Percentiles rank a stretch among this genome's conserved stretches.
Conservation (phyloP, 2,113 vertebrate species). For the Sorex fumeus region DNA sequence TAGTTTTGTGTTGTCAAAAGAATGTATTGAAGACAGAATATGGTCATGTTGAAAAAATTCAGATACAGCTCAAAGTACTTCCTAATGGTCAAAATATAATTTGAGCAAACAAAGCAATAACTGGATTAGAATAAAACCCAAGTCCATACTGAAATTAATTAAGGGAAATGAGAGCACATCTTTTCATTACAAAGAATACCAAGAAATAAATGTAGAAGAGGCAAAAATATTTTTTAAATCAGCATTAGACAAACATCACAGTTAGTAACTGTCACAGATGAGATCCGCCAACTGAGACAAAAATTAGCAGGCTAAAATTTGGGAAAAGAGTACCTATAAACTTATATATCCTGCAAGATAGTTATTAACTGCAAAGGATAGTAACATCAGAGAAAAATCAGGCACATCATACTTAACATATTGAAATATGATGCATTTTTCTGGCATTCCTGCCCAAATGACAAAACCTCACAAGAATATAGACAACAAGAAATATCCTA, state of each 20-base stretch:
- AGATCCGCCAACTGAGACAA: not conserved
- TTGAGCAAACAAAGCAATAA: not conserved
- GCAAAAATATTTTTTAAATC: not conserved
- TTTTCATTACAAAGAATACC: not conserved
- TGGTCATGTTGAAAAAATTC: not conserved
- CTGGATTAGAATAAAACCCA: not conserved
- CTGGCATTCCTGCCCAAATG: not conserved
- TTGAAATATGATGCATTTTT: not conserved
- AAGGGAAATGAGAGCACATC: not conserved
- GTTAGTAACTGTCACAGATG: not conserved
- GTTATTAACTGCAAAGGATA: not conserved
- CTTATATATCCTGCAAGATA: not conserved
- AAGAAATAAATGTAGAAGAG: slow-evolving; percentile 24
- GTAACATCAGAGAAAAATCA: not conserved
- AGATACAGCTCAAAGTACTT: not conserved
- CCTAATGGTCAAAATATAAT: not conserved
- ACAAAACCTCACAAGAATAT: not conserved
- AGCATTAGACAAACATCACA: not conserved
- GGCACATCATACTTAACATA: not conserved
- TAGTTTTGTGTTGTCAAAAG: not conserved
- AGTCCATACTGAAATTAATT: not conserved
- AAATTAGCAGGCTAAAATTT: not conserved
- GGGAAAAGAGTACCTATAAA: not conserved
- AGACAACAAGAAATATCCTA: slow-evolving; percentile 3
- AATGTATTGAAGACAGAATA: not conserved